Evolutionary conservation across 2,113 vertebrate genomes (phyloP), one percentile per base, ranked within the genome.

Genomic region (Bubalus kerabau): DNA sequence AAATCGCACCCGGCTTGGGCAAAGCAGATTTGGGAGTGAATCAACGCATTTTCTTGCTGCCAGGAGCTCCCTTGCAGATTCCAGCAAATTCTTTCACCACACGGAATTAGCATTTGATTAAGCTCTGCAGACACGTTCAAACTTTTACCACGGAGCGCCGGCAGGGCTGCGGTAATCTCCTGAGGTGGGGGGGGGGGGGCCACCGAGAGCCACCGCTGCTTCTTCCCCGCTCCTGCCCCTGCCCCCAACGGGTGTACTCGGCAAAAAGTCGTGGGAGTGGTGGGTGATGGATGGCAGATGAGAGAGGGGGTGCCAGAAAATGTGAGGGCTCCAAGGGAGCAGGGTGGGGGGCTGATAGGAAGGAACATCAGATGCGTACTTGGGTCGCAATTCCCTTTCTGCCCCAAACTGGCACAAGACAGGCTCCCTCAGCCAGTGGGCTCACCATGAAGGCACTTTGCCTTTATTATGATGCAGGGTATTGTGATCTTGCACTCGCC

Each of bases 111-210:
- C 98, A 98, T 98, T 98, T 0, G 28, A 98, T 98, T 98, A 98
- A 98, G 92, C 24, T 40, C 97, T 97, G 97, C 97, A 98, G 97
- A 92, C 71, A 76, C 52, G 96, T 98, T 98, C 97, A 76, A 95
- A 85, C 94, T 99, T 98, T 99, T 4, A 98, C 99, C 97, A 96
- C 98, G 98, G 99, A 92, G 98, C 96, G 98, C 99, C 98, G 32
- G 99, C 99, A 57, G 98, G 99, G 92, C 99, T 99, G 30, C 99
- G 98, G 98, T 98, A 99, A 96, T 99, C 98, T 97, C 98, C 98
- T 13, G 98, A 90, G 91, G 99, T 98, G 46, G 99, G 98, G 7
- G 98, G 98, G 85, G 99, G 82, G 99, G 97, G n/a, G n/a, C 87
- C 98, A 82, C 99, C 98, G 97, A 98, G 99, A 96, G 98, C 97